phyloP scores from a whole-genome alignment of 2,113 vertebrate species.

The Callipepla californica region DNA sequence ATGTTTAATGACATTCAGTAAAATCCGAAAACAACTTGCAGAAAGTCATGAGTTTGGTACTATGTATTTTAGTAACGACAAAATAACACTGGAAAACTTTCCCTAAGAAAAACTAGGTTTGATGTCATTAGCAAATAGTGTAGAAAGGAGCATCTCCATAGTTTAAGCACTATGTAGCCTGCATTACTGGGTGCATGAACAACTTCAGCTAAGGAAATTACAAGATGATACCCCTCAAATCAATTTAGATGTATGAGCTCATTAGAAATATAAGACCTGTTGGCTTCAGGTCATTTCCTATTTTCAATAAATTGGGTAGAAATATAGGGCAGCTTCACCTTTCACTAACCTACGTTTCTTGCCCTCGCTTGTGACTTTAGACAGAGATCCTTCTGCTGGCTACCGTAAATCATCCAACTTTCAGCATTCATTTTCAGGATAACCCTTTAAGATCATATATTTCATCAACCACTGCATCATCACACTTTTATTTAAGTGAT shows the following conservation, averaged over 20 bases:
- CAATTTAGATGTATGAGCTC: not conserved
- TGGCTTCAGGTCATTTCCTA: not conserved
- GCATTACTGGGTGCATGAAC: not conserved
- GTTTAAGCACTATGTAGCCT: not conserved
- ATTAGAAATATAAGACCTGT: not conserved
- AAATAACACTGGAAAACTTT: not conserved
- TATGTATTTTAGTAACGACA: not conserved
- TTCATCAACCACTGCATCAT: not conserved
- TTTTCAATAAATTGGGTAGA: not conserved
- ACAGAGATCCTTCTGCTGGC: not conserved
- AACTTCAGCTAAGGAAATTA: not conserved
- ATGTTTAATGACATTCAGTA: not conserved
- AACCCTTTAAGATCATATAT: not conserved
- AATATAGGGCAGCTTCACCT: not conserved
- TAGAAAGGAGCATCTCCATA: not conserved
- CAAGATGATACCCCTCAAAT: not conserved
- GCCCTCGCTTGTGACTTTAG: not conserved
- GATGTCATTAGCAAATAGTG: not conserved
- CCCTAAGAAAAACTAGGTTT: not conserved
- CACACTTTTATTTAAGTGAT: not conserved
- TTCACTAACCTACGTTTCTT: not conserved
- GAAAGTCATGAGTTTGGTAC: not conserved
- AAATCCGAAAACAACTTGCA: constrained; percentile 16
- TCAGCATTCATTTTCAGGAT: not conserved
- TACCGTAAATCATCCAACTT: not conserved